Evolutionary conservation across 2,113 vertebrate species (phyloP), one percentile per base, ranked within the genome.

Genomic region (Pheucticus melanocephalus): DNA sequence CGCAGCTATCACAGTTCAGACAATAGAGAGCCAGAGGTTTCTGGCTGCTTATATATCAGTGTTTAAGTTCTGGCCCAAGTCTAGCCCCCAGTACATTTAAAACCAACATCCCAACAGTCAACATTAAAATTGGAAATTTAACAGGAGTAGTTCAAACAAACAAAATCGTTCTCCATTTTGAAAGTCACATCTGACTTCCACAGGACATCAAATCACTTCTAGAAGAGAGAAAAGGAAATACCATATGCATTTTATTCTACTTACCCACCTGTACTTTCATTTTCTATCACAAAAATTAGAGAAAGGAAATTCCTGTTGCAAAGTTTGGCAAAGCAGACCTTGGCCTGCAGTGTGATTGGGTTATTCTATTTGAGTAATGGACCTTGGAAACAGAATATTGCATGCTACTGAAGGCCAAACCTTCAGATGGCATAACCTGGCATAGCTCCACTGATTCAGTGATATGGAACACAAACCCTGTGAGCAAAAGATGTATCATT

Each of bases 381-480:
- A n/a, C 45, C 82, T 82, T 95, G 84, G 84, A 95, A 95, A 80
- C 10, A 61, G 82, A 86, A 44, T 68, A 35, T 16, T 84, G 17
- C 51, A 40, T 78, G 82, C 45, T 71, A 35, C 51, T 28, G 47
- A 76, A 39, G 81, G 53, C 66, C 91, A 92, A 20, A 73, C 28
- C 50, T 91, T 96, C 82, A 95, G 78, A 88, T 90, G 71, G 84
- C 54, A 80, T n/a, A 61, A 69, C 16, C 57, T 84, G 83, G 77
- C 72, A 65, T 16, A 89, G 35, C 20, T 47, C 59, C 71, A 54
- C 5, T 73, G 82, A 53, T 80, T 51, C 66, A 83, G 42, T 83
- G 83, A 85, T 31, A 88, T 1, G 8, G 53, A 88, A 80, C 63
- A 87, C 48, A 92, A 92, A 87, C 6, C 18, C 16, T 89, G 33